Percentiles rank a stretch among this genome's conserved stretches.
These are phyloP conservation scores for Autographa gamma DNA, from an alignment of 2,888 invertebrate genomes.

Conservation along the genomic window DNA sequence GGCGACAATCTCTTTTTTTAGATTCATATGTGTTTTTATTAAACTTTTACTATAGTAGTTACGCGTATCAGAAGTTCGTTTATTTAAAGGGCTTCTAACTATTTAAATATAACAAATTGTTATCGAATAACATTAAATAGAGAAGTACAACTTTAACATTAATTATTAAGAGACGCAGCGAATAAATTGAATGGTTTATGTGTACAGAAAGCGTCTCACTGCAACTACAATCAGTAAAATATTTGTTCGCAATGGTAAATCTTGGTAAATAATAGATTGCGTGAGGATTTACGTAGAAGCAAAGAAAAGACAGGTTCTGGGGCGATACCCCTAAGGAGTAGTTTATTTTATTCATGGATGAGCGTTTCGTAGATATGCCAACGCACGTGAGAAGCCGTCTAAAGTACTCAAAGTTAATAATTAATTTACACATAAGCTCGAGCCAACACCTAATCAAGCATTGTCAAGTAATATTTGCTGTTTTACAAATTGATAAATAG, in stretches of 20 bases:
- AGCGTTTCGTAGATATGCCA: slow-evolving; percentile 53
- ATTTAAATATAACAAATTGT: too few species aligned
- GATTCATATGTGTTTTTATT: too few species aligned
- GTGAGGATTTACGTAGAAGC: slow-evolving; percentile 71
- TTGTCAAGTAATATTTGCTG: background rate
- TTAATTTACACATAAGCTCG: slow-evolving; percentile 27
- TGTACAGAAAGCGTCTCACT: slow-evolving; percentile 10
- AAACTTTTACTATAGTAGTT: too few species aligned
- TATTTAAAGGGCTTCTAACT: too few species aligned
- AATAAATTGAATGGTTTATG: background rate
- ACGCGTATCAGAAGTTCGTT: too few species aligned
- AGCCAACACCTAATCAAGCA: slow-evolving; percentile 16
- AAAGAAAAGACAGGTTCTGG: slow-evolving; percentile 73
- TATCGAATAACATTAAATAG: too few species aligned
- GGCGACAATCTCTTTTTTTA: too few species aligned
- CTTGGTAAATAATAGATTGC: slow-evolving; percentile 66
- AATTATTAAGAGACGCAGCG: background rate
- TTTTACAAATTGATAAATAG: background rate
- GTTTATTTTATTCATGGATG: slow-evolving; percentile 73
- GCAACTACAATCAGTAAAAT: slow-evolving; percentile 36
- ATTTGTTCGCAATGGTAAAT: slow-evolving; percentile 64
- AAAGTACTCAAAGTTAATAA: slow-evolving; percentile 57
- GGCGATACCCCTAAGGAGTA: slow-evolving; percentile 60
- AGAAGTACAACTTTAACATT: background rate
- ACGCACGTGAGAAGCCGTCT: slow-evolving; percentile 61